Evolutionary conservation across 2,797 vertebrate species (phyloP).

Genomic region (Microtus obscurus): DNA sequence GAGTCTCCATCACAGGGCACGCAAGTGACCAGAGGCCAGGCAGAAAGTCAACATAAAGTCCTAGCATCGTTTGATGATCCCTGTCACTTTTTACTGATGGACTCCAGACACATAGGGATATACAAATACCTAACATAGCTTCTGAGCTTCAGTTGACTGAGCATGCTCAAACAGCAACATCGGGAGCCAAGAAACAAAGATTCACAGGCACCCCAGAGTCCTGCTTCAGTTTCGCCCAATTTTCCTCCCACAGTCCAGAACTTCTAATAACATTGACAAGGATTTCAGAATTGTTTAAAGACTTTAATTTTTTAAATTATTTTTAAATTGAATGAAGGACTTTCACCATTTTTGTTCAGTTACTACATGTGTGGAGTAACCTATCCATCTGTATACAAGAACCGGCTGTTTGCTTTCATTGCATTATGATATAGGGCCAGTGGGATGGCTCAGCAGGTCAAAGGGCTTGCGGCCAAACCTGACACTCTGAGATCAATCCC

Average conservation of each 20-base stretch:
- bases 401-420: background rate
- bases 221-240: too few species aligned
- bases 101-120: background rate
- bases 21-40: background rate
- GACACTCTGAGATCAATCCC: background rate
- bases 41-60: background rate
- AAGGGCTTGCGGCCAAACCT: background rate
- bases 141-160: background rate
- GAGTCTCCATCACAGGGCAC: background rate
- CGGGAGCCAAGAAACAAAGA: background rate
- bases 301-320: background rate
- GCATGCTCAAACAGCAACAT: background rate
- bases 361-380: background rate
- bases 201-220: fast-evolving
- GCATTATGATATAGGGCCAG: too few species aligned
- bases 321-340: background rate
- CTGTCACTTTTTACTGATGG: background rate
- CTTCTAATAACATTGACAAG: background rate
- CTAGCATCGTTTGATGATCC: too few species aligned
- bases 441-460: background rate
- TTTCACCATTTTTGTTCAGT: background rate
- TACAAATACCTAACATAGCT: background rate
- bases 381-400: background rate
- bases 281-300: background rate
- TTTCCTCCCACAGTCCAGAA: background rate